Percentiles rank a stretch among this genome's conserved stretches.
These are phyloP conservation scores for Ditula angustiorana DNA, from an alignment of 2,888 invertebrate species.

Conservation along the genomic window DNA sequence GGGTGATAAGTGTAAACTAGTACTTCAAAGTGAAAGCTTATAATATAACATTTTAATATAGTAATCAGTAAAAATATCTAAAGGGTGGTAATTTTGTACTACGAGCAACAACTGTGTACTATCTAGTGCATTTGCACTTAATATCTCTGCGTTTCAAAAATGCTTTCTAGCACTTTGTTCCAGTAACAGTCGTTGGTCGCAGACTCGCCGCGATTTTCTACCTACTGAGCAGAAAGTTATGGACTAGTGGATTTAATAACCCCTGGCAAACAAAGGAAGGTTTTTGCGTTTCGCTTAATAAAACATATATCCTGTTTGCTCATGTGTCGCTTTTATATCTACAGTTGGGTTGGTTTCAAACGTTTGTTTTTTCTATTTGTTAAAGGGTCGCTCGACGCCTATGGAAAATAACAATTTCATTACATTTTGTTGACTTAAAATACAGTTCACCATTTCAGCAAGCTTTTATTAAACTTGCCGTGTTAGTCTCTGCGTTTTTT, in stretches of 20 bases:
- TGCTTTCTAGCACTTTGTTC: slow-evolving; percentile 2
- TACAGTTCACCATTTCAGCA: too few species aligned
- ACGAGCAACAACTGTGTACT: background rate
- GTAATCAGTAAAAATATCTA: too few species aligned
- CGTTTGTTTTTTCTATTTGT: too few species aligned
- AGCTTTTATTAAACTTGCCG: too few species aligned
- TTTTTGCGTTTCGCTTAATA: slow-evolving; percentile 1
- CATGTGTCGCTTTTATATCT: background rate
- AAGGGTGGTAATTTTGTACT: background rate
- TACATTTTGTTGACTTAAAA: too few species aligned
- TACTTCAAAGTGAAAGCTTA: too few species aligned
- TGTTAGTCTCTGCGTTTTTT: too few species aligned
- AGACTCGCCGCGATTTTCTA: slow-evolving; percentile 18
- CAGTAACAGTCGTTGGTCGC: slow-evolving; percentile 8
- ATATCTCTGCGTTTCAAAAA: background rate
- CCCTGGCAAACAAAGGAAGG: background rate
- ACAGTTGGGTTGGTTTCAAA: background rate
- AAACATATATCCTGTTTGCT: background rate
- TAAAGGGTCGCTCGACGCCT: too few species aligned
- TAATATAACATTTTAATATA: too few species aligned
- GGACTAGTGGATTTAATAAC: slow-evolving; percentile 19
- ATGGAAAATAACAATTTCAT: too few species aligned
- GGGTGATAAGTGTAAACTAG: too few species aligned
- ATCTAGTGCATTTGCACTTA: background rate
- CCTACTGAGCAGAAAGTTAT: slow-evolving; percentile 19